These are phyloP conservation scores for Eumeta japonica DNA, from an alignment of 1,140 invertebrate species.

Conservation along the genomic window DNA sequence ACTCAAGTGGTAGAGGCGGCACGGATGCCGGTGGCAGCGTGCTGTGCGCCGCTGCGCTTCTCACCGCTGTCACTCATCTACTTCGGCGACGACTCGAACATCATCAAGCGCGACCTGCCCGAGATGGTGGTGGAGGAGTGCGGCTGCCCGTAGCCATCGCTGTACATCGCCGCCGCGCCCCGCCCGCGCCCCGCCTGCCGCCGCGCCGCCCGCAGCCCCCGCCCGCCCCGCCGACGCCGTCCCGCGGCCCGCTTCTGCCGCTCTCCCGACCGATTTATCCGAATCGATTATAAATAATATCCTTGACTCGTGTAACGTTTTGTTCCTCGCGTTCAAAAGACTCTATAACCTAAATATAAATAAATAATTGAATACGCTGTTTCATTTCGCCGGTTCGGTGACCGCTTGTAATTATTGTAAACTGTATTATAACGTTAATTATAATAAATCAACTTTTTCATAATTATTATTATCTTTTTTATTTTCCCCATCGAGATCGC, in stretches of 20 bases:
- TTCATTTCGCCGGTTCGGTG: slow-evolving; percentile 57
- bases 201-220: slow-evolving; percentile 20
- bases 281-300: slow-evolving; percentile 53
- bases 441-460: slow-evolving; percentile 58
- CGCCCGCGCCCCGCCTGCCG: slow-evolving; percentile 16
- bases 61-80: slow-evolving; percentile 91
- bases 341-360: slow-evolving; percentile 48
- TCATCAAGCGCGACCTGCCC: slow-evolving; percentile 90
- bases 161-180: slow-evolving; percentile 10
- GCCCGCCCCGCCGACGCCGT: slow-evolving; percentile 21
- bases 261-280: slow-evolving; percentile 44
- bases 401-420: slow-evolving; percentile 58
- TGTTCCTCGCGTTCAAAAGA: slow-evolving; percentile 54
- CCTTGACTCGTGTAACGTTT: slow-evolving; percentile 54
- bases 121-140: slow-evolving; percentile 97
- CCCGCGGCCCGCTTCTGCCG: slow-evolving; percentile 30
- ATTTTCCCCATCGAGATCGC: slow-evolving; percentile 14
- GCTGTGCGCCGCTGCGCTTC: slow-evolving; percentile 92
- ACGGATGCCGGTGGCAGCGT: slow-evolving; percentile 80
- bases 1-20: slow-evolving; percentile 88
- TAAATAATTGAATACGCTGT: slow-evolving; percentile 53
- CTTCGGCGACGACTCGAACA: slow-evolving; percentile 85
- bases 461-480: slow-evolving; percentile 48
- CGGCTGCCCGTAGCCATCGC: slow-evolving; percentile 74
- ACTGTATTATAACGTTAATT: slow-evolving; percentile 58